Conservation (phyloP, 1,140 invertebrate genomes). For the Drosophila persimilis region DNA sequence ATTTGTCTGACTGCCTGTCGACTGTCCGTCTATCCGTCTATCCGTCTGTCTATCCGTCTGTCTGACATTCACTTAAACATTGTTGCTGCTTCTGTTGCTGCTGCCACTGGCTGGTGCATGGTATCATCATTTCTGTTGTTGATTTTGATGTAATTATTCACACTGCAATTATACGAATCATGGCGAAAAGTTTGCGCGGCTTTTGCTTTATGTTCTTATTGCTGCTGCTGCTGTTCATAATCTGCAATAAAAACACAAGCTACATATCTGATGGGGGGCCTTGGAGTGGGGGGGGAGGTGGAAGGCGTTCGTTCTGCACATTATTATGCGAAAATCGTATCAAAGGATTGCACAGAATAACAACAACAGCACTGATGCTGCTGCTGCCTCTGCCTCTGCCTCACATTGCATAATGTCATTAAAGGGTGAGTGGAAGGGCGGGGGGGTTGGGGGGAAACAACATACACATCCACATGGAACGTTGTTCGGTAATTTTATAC, state of each 20-base stretch:
- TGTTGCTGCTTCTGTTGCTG: constrained; percentile 15
- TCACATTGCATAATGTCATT: constrained; percentile 71
- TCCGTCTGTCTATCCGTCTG: neutral
- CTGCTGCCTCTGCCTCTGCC: constrained; percentile 33
- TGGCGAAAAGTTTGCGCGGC: constrained; percentile 62
- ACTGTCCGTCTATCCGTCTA: neutral
- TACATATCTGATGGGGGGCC: neutral
- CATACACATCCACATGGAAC: constrained; percentile 19
- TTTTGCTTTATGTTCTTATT: constrained; percentile 64
- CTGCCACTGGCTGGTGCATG: constrained; percentile 1
- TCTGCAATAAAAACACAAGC: constrained; percentile 71
- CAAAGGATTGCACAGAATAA: constrained; percentile 64
- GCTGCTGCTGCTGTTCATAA: constrained; percentile 62
- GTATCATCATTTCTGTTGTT: constrained; percentile 17
- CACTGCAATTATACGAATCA: constrained; percentile 78
- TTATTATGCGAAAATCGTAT: constrained; percentile 76
- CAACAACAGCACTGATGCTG: constrained; percentile 41
- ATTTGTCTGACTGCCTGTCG: constrained; percentile 19
- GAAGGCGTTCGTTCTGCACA: constrained; percentile 26
- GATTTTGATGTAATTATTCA: constrained; percentile 81
- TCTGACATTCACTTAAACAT: constrained; percentile 29
- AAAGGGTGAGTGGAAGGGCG: neutral
- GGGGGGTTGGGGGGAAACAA: neutral
- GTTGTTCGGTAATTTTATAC: constrained; percentile 66
- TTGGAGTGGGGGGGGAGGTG: neutral